phyloP scores from a whole-genome alignment of 2,888 invertebrate genomes.

The Drosophila monieri region DNA sequence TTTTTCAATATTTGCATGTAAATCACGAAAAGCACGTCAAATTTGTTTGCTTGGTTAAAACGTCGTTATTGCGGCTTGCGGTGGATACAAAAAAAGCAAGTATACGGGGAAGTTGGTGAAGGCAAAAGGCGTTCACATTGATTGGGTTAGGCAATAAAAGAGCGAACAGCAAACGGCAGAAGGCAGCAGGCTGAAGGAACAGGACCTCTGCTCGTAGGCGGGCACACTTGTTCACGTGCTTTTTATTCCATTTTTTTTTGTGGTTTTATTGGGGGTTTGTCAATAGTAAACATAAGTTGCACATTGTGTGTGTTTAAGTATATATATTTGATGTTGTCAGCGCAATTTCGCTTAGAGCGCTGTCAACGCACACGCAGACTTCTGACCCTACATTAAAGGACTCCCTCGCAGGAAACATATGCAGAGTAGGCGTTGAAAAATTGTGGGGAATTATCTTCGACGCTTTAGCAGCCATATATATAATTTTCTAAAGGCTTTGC shows the following conservation, averaged over 20 bases:
- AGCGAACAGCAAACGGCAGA: constrained; percentile 18
- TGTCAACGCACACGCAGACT: constrained; percentile 60
- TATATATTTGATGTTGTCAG: constrained; percentile 66
- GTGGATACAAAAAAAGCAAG: constrained; percentile 6
- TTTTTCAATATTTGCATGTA: constrained; percentile 82
- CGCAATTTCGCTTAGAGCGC: constrained; percentile 49
- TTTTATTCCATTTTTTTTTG: constrained; percentile 9
- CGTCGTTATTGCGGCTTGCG: constrained; percentile 71
- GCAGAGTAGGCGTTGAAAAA: constrained; percentile 21
- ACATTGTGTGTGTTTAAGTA: constrained; percentile 38
- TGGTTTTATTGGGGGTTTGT: constrained; percentile 46
- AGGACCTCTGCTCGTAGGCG: constrained; percentile 18
- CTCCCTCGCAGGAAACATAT: background rate
- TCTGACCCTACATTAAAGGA: constrained; percentile 34
- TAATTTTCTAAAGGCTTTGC: constrained; percentile 3
- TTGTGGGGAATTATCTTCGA: constrained; percentile 27
- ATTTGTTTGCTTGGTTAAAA: constrained; percentile 80
- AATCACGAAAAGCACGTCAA: constrained; percentile 82
- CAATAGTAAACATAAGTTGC: constrained; percentile 77
- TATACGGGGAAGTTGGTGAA: constrained; percentile 17
- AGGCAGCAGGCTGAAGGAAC: constrained; percentile 2
- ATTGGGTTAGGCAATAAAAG: constrained; percentile 74
- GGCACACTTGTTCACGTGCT: constrained; percentile 35
- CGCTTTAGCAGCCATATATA: constrained; percentile 26
- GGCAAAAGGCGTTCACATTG: constrained; percentile 63